phyloP scores from a whole-genome alignment of 2,888 invertebrate species.

The Synanthedon tipuliformis region DNA sequence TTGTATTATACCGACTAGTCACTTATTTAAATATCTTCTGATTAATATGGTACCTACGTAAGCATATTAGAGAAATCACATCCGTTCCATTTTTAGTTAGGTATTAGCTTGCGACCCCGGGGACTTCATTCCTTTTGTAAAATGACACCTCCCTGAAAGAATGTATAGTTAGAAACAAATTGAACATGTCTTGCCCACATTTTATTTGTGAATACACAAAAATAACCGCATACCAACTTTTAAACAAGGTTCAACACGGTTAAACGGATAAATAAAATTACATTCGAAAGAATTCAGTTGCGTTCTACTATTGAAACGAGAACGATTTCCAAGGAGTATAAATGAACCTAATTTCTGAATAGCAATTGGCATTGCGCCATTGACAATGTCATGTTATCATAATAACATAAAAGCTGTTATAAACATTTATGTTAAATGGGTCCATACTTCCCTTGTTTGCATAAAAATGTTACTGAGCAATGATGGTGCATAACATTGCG shows the following conservation, averaged over 20 bases:
- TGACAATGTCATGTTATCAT: slow-evolving; percentile 23
- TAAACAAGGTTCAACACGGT: slow-evolving; percentile 28
- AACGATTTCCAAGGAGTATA: slow-evolving; percentile 17
- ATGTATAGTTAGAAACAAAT: slow-evolving; percentile 16
- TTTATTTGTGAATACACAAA: slow-evolving; percentile 23
- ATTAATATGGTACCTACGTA: slow-evolving; percentile 6
- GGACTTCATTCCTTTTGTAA: slow-evolving; percentile 35
- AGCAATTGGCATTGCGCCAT: slow-evolving; percentile 30
- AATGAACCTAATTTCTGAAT: slow-evolving; percentile 17
- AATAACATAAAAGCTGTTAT: slow-evolving; percentile 24
- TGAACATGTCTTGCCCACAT: slow-evolving; percentile 14
- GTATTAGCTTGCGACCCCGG: slow-evolving; percentile 21
- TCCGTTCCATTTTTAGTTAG: slow-evolving; percentile 21
- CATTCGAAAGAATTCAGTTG: slow-evolving; percentile 23
- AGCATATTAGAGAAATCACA: slow-evolving; percentile 14
- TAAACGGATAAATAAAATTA: slow-evolving; percentile 22
- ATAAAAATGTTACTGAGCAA: neutral
- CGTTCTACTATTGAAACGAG: slow-evolving; percentile 32
- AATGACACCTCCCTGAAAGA: slow-evolving; percentile 21
- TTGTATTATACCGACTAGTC: too few species aligned
- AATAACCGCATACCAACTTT: slow-evolving; percentile 29
- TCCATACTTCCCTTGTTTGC: neutral
- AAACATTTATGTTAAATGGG: slow-evolving; percentile 12
- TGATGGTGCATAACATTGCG: slow-evolving; percentile 1
- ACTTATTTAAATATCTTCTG: too few species aligned